Conservation (phyloP, 2,113 vertebrate species). For the Agapornis roseicollis region DNA sequence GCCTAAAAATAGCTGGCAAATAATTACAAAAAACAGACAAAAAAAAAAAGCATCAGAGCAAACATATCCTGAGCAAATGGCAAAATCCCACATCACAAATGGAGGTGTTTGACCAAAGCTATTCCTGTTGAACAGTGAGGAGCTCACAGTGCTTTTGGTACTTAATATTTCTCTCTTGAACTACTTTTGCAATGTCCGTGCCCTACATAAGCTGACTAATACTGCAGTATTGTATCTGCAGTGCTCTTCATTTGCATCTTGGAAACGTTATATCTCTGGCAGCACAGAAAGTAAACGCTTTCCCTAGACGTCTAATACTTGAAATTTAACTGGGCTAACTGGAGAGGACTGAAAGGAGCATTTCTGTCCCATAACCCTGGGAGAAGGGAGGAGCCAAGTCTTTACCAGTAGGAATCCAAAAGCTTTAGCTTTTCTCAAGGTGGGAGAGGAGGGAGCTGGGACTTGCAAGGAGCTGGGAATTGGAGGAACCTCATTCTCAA, state of each 20-base stretch:
- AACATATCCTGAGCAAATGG: background rate
- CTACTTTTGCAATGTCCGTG: conserved; percentile 23
- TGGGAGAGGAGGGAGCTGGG: background rate
- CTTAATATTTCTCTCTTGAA: conserved; percentile 40
- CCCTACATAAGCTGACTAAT: conserved; percentile 63
- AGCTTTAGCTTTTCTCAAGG: background rate
- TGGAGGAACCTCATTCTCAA: background rate
- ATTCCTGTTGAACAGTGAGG: background rate
- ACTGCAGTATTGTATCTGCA: conserved; percentile 59
- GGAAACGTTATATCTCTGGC: background rate
- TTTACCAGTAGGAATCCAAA: background rate
- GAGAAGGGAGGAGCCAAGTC: background rate
- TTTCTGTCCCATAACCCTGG: background rate
- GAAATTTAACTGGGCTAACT: background rate
- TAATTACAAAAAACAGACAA: background rate
- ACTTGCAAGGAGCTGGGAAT: too few relatives aligned
- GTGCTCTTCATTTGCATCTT: conserved; percentile 29
- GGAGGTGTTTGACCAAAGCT: background rate
- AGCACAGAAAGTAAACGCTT: background rate
- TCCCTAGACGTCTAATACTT: background rate
- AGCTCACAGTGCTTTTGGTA: background rate
- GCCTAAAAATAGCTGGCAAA: background rate
- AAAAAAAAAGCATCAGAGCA: background rate
- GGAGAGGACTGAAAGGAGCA: background rate
- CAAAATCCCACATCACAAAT: background rate